Evolutionary conservation across 2,113 vertebrate species (phyloP).

Genomic region (Ptychochromis oligacanthus): DNA sequence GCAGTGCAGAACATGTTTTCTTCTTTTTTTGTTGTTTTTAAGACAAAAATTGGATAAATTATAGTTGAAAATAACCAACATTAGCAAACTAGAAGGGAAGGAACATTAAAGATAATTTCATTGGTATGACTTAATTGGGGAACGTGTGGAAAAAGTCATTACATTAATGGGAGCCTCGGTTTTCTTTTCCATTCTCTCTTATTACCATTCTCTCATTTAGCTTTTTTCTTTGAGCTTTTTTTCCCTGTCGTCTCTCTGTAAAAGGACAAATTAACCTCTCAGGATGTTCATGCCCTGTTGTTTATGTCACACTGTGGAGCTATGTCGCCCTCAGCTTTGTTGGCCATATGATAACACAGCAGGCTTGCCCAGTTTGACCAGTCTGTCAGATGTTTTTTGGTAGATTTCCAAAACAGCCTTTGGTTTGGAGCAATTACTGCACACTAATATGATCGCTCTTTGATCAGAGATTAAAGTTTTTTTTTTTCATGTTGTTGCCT

Average conservation of each 20-base stretch:
- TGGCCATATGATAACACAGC: slow-evolving; percentile 10
- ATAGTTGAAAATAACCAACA: not conserved
- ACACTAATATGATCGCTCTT: not conserved
- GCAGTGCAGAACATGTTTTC: not conserved
- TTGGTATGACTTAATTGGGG: not conserved
- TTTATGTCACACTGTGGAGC: not conserved
- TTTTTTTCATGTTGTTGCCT: not conserved
- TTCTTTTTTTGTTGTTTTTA: not conserved
- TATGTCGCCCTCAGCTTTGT: not conserved
- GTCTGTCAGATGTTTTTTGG: slow-evolving; percentile 16
- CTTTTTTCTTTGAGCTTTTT: not conserved
- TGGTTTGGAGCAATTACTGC: not conserved
- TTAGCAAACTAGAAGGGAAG: not conserved
- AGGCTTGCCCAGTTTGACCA: slow-evolving; percentile 1
- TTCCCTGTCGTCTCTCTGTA: not conserved
- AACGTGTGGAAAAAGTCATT: not conserved
- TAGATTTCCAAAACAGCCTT: slow-evolving; percentile 11
- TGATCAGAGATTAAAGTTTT: not conserved
- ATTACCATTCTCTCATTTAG: not conserved
- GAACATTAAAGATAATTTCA: slow-evolving; percentile 5
- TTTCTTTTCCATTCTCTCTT: not conserved
- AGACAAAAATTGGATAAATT: slow-evolving; percentile 1
- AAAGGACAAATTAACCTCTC: slow-evolving; percentile 5
- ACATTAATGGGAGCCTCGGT: slow-evolving; percentile 1
- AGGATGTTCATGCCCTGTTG: not conserved